Evolutionary conservation across 1,140 invertebrate species (phyloP), one percentile per base, ranked within the genome.

Genomic region (Odontomachus brunneus): DNA sequence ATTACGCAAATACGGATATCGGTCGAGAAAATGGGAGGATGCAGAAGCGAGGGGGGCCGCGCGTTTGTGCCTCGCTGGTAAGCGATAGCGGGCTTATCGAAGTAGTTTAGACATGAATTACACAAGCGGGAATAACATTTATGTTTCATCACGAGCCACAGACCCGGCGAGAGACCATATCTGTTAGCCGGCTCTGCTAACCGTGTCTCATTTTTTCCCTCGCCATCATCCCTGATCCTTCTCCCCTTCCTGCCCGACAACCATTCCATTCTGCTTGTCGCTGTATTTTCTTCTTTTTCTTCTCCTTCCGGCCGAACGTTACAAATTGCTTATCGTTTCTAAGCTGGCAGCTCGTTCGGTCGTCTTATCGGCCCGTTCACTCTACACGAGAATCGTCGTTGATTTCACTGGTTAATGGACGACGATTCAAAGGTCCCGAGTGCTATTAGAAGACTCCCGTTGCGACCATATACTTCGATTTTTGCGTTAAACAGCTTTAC

Each of bases 241-340:
- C 62, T 24, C 19, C 51, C 51, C 24, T 44, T 44, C 22, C 26
- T 63, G 29, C 24, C 38, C n/a, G n/a, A 86, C 87, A 80, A 48
- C 53, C 22, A 57, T 51, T 63, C 24, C 24, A 59, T 74, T 73
- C 26, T 44, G 19, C 55, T 60, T 53, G 22, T 59, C 51, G 66
- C 51, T 67, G 22, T 59, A 26, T 63, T 55, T 55, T 73, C 66
- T 74, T 63, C n/a, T 22, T 62, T 71, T 81, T 74, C 38, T 33
- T 66, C 63, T 24, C 53, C 48, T 84, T 62, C 83, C 19, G 11
- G 11, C 67, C 84, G 85, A 89, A 91, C 84, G 82, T 91, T 92
- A 94, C 93, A 94, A 94, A 94, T 94, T 94, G 91, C 91, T 94
- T 93, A 93, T 93, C 93, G 88, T 89, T 66, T 53, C 60, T 67